phyloP scores from a whole-genome alignment of 2,113 vertebrate species.

The Pomatorhinus ruficollis region DNA sequence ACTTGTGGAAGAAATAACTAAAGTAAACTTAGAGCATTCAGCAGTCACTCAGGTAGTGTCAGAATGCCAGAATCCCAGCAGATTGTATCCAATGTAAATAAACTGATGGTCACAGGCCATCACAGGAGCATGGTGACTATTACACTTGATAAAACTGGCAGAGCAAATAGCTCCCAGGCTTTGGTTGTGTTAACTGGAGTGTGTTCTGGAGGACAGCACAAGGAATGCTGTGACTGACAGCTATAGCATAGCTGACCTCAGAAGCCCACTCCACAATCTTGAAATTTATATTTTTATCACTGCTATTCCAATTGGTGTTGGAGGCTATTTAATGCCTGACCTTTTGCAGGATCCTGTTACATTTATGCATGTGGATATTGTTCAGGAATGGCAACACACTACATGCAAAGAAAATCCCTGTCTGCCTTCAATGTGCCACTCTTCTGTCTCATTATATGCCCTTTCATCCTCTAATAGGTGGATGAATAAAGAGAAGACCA shows the following conservation, averaged over 20 bases:
- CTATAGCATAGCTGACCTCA: neutral
- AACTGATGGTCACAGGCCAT: neutral
- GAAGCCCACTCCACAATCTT: neutral
- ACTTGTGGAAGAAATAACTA: neutral
- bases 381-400: neutral
- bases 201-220: neutral
- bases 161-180: neutral
- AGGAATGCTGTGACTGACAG: neutral
- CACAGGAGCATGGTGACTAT: neutral
- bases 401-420: neutral
- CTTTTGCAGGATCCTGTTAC: neutral
- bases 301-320: neutral
- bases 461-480: neutral
- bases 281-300: neutral
- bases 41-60: neutral
- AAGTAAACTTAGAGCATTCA: neutral
- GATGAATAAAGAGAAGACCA: neutral
- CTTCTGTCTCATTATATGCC: neutral
- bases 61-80: neutral
- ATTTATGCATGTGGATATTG: neutral
- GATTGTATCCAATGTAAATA: neutral
- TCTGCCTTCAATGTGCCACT: neutral
- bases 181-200: neutral
- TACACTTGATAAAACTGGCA: neutral
- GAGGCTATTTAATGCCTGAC: neutral